Evolutionary conservation across 2,888 invertebrate species (phyloP).

Genomic region (Endomychus coccineus): DNA sequence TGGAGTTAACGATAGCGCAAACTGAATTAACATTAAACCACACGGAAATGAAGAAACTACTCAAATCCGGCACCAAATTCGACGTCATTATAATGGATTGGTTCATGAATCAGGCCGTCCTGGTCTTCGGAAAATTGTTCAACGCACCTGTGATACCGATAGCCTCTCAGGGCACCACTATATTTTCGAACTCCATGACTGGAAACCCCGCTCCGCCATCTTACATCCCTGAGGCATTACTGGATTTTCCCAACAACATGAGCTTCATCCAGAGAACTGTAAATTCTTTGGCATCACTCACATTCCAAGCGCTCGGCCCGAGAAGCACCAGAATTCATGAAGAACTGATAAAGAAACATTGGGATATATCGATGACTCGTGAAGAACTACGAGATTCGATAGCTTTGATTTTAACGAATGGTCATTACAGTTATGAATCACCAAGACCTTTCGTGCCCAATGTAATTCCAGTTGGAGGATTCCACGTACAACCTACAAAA

Average conservation of each 20-base stretch:
- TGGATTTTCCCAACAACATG: slow-evolving; percentile 32
- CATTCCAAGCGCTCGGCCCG: neutral
- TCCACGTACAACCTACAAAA: slow-evolving; percentile 10
- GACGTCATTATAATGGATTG: slow-evolving; percentile 33
- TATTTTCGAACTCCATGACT: slow-evolving; percentile 24
- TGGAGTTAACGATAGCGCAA: too few species aligned
- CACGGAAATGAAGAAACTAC: slow-evolving; percentile 18
- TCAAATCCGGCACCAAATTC: slow-evolving; percentile 25
- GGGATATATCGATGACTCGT: slow-evolving; percentile 3
- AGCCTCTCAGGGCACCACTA: slow-evolving; percentile 22
- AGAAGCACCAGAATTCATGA: slow-evolving; percentile 4
- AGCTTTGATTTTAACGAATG: slow-evolving; percentile 13
- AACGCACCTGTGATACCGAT: slow-evolving; percentile 32
- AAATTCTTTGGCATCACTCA: slow-evolving; percentile 26
- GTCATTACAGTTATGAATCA: slow-evolving; percentile 13
- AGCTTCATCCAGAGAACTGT: slow-evolving; percentile 32
- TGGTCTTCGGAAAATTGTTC: slow-evolving; percentile 30
- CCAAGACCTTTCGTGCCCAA: slow-evolving; percentile 13
- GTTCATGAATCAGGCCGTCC: slow-evolving; percentile 32
- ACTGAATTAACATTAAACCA: slow-evolving; percentile 20
- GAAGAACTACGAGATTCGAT: slow-evolving; percentile 5
- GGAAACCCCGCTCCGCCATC: slow-evolving; percentile 35
- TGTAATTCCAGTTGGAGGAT: slow-evolving; percentile 15
- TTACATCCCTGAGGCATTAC: slow-evolving; percentile 33
- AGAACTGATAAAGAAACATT: slow-evolving; percentile 8